Base-by-base conservation (phyloP, 2,797 vertebrate genomes). In the Molossus molossus region DNA sequence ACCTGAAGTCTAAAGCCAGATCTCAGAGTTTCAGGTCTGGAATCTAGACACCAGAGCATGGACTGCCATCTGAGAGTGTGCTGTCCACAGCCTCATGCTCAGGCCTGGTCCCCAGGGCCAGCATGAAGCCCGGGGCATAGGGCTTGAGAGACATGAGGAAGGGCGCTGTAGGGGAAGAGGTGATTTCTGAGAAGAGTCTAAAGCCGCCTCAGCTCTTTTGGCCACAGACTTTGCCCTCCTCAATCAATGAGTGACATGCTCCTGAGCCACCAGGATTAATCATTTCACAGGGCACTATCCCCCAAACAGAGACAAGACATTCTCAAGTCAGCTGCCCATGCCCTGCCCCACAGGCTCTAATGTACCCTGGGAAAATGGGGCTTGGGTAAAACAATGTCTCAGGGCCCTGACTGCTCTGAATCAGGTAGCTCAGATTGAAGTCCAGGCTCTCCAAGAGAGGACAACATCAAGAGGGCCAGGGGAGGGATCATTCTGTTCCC, bases 181-280 rank as follows among this genome's bases (percentile, higher is more conserved):
- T 5, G n/a, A 80, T 81, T 92, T 91, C 83, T 96, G 81, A 94
- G 67, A 73, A 97, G 93, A 85, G 64, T 45, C 76, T 84, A 12
- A 87, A 83, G 97, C 96, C 90, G 91, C 87, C 93, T 97, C 96
- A 97, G 97, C 97, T 96, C 27, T 96, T 97, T 90, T 58, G 84
- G 57, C 40, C 62, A 64, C 40, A 94, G 95, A 97, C 97, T 98
- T 97, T 97, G 96, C 33, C 50, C 96, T 96, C 20, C 1, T 48
- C 62, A n/a, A 97, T 98, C 97, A 98, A 98, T 98, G 94, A 98
- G 82, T 98, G 98, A 98, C 97, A 15, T 58, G 85, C 69, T 11
- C 94, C 94, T 97, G 92, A 84, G 91, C 94, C 96, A 93, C 76
- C 48, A 29, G 5, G 77, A 96, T 98, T 98, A 98, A 98, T 98